Conservation (phyloP, 2,888 invertebrate species). For the Drosophila pegasa region DNA sequence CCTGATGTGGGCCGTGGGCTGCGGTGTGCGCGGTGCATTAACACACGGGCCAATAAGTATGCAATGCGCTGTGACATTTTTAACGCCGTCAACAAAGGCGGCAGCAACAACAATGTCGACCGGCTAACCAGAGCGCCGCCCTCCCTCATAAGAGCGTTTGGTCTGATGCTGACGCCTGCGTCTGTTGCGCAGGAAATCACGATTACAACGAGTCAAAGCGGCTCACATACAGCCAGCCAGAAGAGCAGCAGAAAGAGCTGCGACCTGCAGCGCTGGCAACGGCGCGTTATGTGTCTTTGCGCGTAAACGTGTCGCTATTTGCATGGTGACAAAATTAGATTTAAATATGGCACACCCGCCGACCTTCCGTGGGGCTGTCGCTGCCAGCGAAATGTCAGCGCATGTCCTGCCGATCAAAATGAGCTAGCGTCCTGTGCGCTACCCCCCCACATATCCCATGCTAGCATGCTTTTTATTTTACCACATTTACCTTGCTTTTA, state of each 20-base stretch:
- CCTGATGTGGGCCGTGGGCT: conserved; percentile 25
- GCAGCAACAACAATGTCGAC: conserved; percentile 44
- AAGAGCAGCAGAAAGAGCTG: conserved; percentile 18
- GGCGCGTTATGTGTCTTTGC: conserved; percentile 48
- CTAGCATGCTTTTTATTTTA: neutral
- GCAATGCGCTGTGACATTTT: conserved; percentile 82
- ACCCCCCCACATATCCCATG: conserved; percentile 4
- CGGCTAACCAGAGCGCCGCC: conserved; percentile 48
- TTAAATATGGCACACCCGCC: conserved; percentile 72
- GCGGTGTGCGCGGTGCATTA: conserved; percentile 64
- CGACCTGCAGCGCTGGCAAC: conserved; percentile 7
- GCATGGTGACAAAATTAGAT: conserved; percentile 77
- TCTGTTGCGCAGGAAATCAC: conserved; percentile 75
- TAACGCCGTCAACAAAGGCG: conserved; percentile 72
- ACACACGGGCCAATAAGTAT: conserved; percentile 80
- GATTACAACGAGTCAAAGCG: conserved; percentile 72
- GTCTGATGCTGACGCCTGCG: conserved; percentile 52
- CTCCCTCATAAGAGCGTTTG: conserved; percentile 12
- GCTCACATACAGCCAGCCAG: conserved; percentile 7
- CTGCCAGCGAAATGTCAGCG: conserved; percentile 68
- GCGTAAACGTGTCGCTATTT: conserved; percentile 66
- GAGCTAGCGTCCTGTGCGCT: conserved; percentile 50
- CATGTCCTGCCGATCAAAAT: conserved; percentile 70
- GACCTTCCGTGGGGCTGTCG: conserved; percentile 25
- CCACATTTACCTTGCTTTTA: conserved; percentile 33